Base-by-base conservation (phyloP, 1,140 invertebrate species). In the Penaeus indicus region DNA sequence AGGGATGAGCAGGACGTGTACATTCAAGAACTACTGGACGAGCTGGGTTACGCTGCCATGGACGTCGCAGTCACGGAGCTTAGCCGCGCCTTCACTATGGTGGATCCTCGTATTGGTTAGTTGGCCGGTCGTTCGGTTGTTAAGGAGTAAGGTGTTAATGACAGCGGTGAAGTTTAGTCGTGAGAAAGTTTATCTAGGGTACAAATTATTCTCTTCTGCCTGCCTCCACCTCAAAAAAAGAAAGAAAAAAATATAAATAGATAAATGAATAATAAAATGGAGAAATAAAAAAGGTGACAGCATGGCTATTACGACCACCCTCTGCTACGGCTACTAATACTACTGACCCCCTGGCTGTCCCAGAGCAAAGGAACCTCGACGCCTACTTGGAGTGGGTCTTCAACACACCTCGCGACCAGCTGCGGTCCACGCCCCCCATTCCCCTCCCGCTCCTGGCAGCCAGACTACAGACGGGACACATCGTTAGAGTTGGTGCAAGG, bases 21-120 rank as follows among this genome's bases (percentile, higher is more conserved):
- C 82, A 88, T 88, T 8, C 87, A 88, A 75, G 87, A 88, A 38
- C 27, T 88, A 18, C 72, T 88, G 72, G 81, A 84, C 21, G 87
- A 88, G n/a, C 32, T 88, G 38, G 87, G 87, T 8, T 88, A 88
- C 61, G 47, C 81, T 21, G 87, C 87, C 22, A 78, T 88, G 81
- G 87, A 88, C 62, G 87, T 88, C 10, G 27, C 87, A 3, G 87
- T 88, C 10, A 75, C 13, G 25, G 87, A 88, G 47, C 69, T 88
- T 13, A 88, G 87, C 27, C 80, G 87, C 1, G 87, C 87, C 60
- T 84, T 88, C 62, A 88, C 87, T 62, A 88, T 88, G 19, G 81
- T 88, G 22, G 87, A 88, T 42, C 87, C 87, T 4, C 82, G 87
- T 42, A 88, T 88, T 77, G 87, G 87, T 88, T 27, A 27, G 87